Percentiles rank a stretch among this genome's conserved stretches.
Evolutionary conservation across 1,140 invertebrate genomes (phyloP).

Genomic region (Sogatella furcifera): DNA sequence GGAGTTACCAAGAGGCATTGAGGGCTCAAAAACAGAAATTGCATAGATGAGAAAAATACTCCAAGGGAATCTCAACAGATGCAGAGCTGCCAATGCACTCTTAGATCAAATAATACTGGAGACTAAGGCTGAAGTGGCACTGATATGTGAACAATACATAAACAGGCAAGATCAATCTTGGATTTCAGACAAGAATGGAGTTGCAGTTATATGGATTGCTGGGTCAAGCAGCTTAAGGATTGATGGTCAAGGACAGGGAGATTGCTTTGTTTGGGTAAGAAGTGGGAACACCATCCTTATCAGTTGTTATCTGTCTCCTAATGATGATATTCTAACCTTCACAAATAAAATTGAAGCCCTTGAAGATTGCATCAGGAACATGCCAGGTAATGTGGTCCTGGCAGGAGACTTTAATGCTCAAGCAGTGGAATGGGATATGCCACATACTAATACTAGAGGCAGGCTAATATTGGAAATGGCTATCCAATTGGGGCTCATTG

Average conservation of each 20-base stretch:
- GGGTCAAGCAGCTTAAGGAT: not conserved
- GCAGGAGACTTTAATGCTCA: not conserved
- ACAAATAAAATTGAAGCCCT: not conserved
- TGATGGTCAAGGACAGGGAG: not conserved
- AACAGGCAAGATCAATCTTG: conserved; percentile 1
- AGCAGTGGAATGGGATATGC: not conserved
- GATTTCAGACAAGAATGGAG: conserved; percentile 3
- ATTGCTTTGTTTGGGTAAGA: conserved; percentile 18
- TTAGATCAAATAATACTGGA: no score
- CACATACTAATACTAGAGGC: conserved; percentile 1
- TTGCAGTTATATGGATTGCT: not conserved
- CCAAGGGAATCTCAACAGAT: no score
- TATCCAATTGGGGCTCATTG: conserved; percentile 7
- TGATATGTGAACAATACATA: not conserved
- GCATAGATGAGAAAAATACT: no score
- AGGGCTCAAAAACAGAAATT: no score
- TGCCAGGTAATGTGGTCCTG: no score
- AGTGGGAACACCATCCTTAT: conserved; percentile 11
- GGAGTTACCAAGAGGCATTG: no score
- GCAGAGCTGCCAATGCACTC: no score
- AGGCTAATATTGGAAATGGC: conserved; percentile 17
- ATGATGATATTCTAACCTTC: conserved; percentile 12
- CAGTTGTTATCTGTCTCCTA: conserved; percentile 18
- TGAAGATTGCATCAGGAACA: not conserved
- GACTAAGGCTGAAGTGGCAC: not conserved